Evolutionary conservation across 35 echinoderm and acorn worm species (phyloP).

Genomic region (Ophioderma brevispina): DNA sequence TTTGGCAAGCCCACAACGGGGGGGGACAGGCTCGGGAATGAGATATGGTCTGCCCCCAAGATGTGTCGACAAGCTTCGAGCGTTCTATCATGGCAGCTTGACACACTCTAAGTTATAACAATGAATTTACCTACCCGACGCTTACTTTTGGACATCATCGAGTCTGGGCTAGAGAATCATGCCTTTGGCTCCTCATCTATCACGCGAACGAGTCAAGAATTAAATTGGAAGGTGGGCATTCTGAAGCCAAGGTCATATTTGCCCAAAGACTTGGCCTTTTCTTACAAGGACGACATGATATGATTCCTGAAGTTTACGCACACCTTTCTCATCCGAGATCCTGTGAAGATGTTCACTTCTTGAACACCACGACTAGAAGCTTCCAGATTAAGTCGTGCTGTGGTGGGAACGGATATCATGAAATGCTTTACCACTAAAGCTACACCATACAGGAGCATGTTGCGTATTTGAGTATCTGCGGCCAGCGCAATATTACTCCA

Average conservation of each 20-base stretch:
- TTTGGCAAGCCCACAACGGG: too few relatives aligned
- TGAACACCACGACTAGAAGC: slow-evolving; percentile 23
- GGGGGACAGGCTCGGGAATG: too few relatives aligned
- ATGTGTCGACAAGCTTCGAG: slow-evolving; percentile 40
- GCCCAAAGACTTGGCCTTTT: slow-evolving; percentile 45
- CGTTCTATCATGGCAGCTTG: slow-evolving; percentile 39
- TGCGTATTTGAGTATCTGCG: slow-evolving; percentile 55
- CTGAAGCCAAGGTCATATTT: slow-evolving; percentile 11
- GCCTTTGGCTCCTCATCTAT: slow-evolving; percentile 13
- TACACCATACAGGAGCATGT: slow-evolving; percentile 46
- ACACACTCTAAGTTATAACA: slow-evolving; percentile 19
- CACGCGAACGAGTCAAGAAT: slow-evolving; percentile 16
- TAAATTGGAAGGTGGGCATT: slow-evolving; percentile 11
- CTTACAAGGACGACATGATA: slow-evolving; percentile 30
- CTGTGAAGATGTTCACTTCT: slow-evolving; percentile 49
- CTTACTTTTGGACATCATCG: slow-evolving; percentile 34
- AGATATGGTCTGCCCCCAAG: slow-evolving; percentile 60
- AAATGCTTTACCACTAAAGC: slow-evolving; percentile 1
- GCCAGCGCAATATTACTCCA: slow-evolving; percentile 39
- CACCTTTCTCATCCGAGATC: slow-evolving; percentile 56
- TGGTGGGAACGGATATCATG: slow-evolving; percentile 2
- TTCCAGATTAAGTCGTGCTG: background rate
- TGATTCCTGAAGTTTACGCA: slow-evolving; percentile 39
- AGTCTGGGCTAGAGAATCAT: background rate
- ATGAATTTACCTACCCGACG: slow-evolving; percentile 48